Evolutionary conservation across 2,113 vertebrate species (phyloP).

Genomic region (Spheniscus mendiculus): DNA sequence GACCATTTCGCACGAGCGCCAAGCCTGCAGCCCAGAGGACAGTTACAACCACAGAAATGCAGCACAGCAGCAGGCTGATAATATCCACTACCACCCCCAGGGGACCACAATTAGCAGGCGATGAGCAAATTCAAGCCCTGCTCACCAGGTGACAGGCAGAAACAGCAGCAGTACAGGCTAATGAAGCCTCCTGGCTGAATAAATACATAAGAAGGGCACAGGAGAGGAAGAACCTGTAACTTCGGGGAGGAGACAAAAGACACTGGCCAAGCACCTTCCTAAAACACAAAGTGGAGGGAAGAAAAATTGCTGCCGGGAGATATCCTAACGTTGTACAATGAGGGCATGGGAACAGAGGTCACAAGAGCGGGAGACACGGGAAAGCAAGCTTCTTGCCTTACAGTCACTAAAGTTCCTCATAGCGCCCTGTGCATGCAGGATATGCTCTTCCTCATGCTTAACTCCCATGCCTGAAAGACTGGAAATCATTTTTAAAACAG

Average conservation of each 20-base stretch:
- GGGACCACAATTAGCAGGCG: background rate
- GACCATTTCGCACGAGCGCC: background rate
- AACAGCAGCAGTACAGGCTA: background rate
- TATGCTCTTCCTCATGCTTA: background rate
- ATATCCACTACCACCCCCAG: background rate
- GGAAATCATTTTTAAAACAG: background rate
- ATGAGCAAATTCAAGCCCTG: background rate
- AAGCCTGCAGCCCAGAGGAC: background rate
- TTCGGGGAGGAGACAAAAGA: background rate
- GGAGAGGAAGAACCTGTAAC: background rate
- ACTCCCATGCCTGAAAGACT: background rate
- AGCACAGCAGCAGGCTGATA: background rate
- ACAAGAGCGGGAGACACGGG: rapidly evolving
- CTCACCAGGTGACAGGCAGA: background rate
- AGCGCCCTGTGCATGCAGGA: rapidly evolving
- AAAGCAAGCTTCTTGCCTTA: background rate
- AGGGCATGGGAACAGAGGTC: background rate
- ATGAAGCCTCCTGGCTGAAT: background rate
- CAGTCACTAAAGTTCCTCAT: background rate
- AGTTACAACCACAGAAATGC: background rate
- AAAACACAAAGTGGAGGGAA: background rate
- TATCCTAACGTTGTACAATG: background rate
- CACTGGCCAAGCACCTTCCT: background rate
- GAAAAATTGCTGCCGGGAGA: background rate
- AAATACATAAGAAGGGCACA: background rate